phyloP scores from a whole-genome alignment of 2,797 vertebrate genomes.

The Poecile montanus region DNA sequence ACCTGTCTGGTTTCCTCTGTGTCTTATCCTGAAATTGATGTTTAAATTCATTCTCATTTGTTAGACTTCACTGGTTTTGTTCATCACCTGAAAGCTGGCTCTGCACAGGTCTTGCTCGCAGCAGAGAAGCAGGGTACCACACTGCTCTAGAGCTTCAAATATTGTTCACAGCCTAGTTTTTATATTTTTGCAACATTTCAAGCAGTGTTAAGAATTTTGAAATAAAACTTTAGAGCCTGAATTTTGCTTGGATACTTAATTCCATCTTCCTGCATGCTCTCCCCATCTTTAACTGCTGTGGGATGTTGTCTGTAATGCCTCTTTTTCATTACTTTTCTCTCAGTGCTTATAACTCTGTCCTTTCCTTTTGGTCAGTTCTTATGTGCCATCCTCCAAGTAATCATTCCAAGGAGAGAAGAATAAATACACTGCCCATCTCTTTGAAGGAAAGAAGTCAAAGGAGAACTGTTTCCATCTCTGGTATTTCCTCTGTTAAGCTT shows the following conservation, averaged over 20 bases:
- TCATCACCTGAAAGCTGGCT: background rate
- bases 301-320: background rate
- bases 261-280: background rate
- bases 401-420: background rate
- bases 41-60: constrained; percentile 7
- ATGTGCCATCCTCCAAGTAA: rapidly evolving
- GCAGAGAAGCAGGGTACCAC: background rate
- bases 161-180: background rate
- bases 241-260: background rate
- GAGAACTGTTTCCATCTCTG: background rate
- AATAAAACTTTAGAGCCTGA: background rate
- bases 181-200: background rate
- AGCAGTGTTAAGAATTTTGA: background rate
- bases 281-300: background rate
- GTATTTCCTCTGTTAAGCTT: background rate
- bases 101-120: background rate
- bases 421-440: background rate
- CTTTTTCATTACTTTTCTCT: background rate
- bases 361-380: background rate
- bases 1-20: background rate
- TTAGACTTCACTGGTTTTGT: constrained; percentile 1
- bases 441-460: background rate
- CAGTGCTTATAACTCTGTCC: background rate
- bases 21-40: background rate
- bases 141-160: background rate